Conservation (phyloP, 1,140 invertebrate species). For the Anastrepha obliqua region DNA sequence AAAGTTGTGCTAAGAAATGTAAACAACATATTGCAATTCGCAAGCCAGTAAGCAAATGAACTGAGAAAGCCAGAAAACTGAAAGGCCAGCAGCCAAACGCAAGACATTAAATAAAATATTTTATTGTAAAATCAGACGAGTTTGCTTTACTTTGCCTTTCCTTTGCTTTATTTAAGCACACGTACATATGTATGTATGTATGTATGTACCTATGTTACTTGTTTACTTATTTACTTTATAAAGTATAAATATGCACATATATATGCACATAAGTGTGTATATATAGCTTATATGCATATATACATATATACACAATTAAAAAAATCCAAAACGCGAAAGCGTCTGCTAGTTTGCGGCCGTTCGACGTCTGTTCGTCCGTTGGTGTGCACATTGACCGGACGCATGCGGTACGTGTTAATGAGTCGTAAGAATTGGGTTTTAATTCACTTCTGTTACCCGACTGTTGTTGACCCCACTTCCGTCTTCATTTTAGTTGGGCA, state of each 20-base stretch:
- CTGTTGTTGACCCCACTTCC: constrained; percentile 1
- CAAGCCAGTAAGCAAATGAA: constrained; percentile 36
- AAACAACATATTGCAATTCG: constrained; percentile 69
- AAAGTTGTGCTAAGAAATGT: constrained; percentile 32
- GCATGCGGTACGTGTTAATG: constrained; percentile 42
- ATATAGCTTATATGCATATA: background rate
- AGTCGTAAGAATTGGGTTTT: constrained; percentile 38
- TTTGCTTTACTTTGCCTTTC: constrained; percentile 46
- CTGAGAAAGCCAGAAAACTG: constrained; percentile 58
- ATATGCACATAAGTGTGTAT: background rate
- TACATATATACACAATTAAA: background rate
- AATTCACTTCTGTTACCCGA: constrained; percentile 8
- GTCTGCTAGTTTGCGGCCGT: background rate
- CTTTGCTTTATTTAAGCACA: constrained; percentile 18
- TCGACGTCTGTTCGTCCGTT: background rate
- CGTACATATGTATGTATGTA: background rate
- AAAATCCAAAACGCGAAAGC: background rate
- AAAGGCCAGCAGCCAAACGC: constrained; percentile 35
- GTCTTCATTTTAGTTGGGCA: background rate
- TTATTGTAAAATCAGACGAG: constrained; percentile 67
- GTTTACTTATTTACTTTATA: constrained; percentile 38
- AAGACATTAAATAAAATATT: constrained; percentile 74
- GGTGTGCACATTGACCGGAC: constrained; percentile 16
- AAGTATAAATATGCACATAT: background rate
- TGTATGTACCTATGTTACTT: background rate